Conservation (phyloP, 2,888 invertebrate species). For the Drosophila parthenogenetica region DNA sequence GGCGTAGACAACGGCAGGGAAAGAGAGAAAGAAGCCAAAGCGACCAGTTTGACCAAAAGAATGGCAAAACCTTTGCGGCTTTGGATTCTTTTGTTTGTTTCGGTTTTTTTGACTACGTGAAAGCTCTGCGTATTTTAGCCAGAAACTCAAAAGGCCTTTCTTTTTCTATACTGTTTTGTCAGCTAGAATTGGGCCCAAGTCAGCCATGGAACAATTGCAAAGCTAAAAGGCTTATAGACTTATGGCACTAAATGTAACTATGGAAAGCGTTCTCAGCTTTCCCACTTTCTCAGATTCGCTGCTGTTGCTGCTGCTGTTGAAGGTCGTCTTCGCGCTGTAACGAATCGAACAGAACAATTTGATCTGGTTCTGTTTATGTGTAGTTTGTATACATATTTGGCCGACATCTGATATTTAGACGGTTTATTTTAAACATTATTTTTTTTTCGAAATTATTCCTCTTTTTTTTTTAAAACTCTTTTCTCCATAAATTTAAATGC, state of each 20-base stretch:
- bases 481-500: no score
- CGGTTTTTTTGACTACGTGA: slow-evolving; percentile 58
- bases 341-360: slow-evolving; percentile 52
- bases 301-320: slow-evolving; percentile 46
- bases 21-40: slow-evolving; percentile 5
- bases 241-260: slow-evolving; percentile 27
- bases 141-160: slow-evolving; percentile 65
- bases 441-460: no score
- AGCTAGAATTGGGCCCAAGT: slow-evolving; percentile 73
- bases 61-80: slow-evolving; percentile 22
- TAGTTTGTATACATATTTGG: neutral
- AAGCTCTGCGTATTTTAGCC: slow-evolving; percentile 61
- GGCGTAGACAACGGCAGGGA: neutral
- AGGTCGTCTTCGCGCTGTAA: slow-evolving; percentile 60
- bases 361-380: slow-evolving; percentile 16
- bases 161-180: slow-evolving; percentile 68
- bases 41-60: neutral
- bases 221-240: slow-evolving; percentile 77
- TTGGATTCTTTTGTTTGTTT: slow-evolving; percentile 36
- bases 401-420: slow-evolving; percentile 24
- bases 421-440: no score
- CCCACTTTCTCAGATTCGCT: slow-evolving; percentile 35
- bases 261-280: slow-evolving; percentile 67
- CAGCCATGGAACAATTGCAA: slow-evolving; percentile 62
- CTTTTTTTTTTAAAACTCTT: no score